Base-by-base conservation (phyloP, 2,797 vertebrate species). In the Enteromius thamalakanensis region DNA sequence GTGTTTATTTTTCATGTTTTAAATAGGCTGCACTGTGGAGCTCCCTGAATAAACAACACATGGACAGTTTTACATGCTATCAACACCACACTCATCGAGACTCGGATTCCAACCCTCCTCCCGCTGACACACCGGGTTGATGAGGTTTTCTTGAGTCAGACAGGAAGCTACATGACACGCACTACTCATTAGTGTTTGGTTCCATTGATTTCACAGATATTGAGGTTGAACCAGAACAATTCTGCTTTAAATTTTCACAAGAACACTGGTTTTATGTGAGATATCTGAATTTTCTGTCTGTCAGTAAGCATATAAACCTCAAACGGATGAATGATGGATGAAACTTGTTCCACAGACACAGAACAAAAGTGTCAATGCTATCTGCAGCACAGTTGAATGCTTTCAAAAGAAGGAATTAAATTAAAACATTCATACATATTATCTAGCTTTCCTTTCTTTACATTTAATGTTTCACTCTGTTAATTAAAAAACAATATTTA, bases 91-190 rank as follows among this genome's bases (percentile, higher is more conserved):
- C 49, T 80, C 53, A 47, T 71, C 8, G 7, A 70, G 26, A 80
- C 32, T 40, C 19, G 34, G 34, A 74, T 74, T 21, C 47, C 29
- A 74, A 34, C 74, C 23, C n/a, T 60, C n/a, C 10, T 75, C 34
- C 53, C 62, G 80, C 23, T 62, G 49, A 51, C 26, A 55, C 53
- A 53, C 7, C 0, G 2, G 64, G 70, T 14, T 76, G 76, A 76
- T 78, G n/a, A 60, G 40, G 62, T 80, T 85, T 70, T 76, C 26
- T 21, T 81, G 80, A 81, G 55, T 80, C 80, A 60, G 19, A 21
- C 49, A 60, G 79, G 51, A 80, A 45, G 71, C 37, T 58, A 70
- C 51, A 40, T 85, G n/a, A 74, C 34, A 51, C 14, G 6, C n/a
- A 55, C 45, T 51, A 51, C 49, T 69, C 40, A 72, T 74, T 51